A percentile compares a stretch with the other conserved stretches of the same genome.
Evolutionary conservation across 2,113 vertebrate species (phyloP).

Genomic region (Mus pahari): DNA sequence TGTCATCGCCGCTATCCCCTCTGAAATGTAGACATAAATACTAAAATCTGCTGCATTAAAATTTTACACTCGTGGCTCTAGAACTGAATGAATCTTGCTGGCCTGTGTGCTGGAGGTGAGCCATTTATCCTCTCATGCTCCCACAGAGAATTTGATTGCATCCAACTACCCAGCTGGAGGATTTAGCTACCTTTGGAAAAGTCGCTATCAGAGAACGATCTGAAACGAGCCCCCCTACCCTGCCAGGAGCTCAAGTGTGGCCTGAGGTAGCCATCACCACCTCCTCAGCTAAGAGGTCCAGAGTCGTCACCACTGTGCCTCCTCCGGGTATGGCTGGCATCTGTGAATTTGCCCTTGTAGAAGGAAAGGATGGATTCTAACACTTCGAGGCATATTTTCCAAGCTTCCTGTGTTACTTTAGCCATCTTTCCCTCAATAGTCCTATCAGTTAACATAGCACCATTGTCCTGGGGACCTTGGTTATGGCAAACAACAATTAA

Average conservation of each 20-base stretch:
- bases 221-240: constrained; percentile 54
- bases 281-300: constrained; percentile 32
- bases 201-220: constrained; percentile 58
- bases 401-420: not conserved
- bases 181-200: constrained; percentile 70
- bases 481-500: constrained; percentile 40
- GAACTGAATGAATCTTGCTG: constrained; percentile 69
- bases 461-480: constrained; percentile 1
- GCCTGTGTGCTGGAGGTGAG: constrained; percentile 52
- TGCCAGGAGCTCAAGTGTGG: constrained; percentile 5
- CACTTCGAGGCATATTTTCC: not conserved
- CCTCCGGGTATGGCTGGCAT: not conserved
- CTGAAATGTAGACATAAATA: constrained; percentile 59
- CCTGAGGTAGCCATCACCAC: constrained; percentile 30
- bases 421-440: constrained; percentile 10
- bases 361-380: constrained; percentile 50
- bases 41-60: constrained; percentile 71
- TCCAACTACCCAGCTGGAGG: constrained; percentile 67
- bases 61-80: constrained; percentile 69
- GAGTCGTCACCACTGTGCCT: not conserved
- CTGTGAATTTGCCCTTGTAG: constrained; percentile 21
- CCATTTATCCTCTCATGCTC: constrained; percentile 73
- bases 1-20: constrained; percentile 38
- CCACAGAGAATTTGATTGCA: constrained; percentile 76
- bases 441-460: not conserved